phyloP scores from a whole-genome alignment of 2,888 invertebrate species.

The Entomobrya multifasciata region DNA sequence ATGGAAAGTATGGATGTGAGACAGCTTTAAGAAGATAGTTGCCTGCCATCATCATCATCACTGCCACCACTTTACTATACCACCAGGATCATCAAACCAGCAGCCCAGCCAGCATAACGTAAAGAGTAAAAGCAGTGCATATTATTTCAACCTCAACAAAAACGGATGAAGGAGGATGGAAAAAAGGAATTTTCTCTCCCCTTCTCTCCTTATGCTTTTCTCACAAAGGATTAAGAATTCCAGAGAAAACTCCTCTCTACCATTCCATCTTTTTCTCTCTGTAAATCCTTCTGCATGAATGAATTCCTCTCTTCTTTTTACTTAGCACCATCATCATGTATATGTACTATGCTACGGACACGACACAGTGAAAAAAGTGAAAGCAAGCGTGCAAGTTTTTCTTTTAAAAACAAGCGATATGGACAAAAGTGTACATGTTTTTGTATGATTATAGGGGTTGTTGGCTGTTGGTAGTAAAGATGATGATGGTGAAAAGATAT shows the following conservation, averaged over 20 bases:
- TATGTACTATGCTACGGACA: too few species aligned
- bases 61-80: too few species aligned
- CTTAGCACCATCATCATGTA: conserved; percentile 1
- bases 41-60: too few species aligned
- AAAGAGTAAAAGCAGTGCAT: conserved; percentile 41
- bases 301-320: conserved; percentile 50
- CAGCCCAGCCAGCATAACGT: too few species aligned
- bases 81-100: too few species aligned
- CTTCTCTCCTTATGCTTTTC: conserved; percentile 52
- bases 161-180: conserved; percentile 35
- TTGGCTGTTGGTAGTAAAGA: not conserved
- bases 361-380: conserved; percentile 52
- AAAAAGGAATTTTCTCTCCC: conserved; percentile 47
- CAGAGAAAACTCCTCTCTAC: conserved; percentile 41
- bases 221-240: conserved; percentile 68
- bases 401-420: not conserved
- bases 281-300: conserved; percentile 63
- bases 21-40: too few species aligned
- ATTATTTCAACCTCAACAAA: conserved; percentile 42
- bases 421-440: conserved; percentile 2
- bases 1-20: too few species aligned
- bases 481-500: not conserved
- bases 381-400: too few species aligned
- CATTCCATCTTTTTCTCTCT: conserved; percentile 59
- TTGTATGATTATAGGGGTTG: conserved; percentile 11